phyloP scores from a whole-genome alignment of 1,140 invertebrate species.

The Leptestheria dahalacensis region DNA sequence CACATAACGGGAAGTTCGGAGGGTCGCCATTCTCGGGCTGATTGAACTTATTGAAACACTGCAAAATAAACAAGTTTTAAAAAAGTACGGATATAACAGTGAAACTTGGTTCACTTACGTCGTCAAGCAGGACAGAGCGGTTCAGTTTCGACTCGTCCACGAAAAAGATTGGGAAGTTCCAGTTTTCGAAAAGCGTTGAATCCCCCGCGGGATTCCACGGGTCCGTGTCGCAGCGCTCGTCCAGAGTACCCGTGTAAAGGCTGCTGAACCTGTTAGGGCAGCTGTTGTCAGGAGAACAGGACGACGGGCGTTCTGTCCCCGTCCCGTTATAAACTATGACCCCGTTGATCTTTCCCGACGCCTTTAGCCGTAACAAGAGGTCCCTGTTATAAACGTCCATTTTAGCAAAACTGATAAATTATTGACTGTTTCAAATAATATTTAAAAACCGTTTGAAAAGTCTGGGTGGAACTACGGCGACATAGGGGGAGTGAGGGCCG shows the following conservation, averaged over 20 bases:
- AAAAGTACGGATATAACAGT: conserved; percentile 20
- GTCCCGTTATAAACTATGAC: conserved; percentile 11
- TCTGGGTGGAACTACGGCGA: conserved; percentile 3
- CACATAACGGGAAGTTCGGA: conserved; percentile 56
- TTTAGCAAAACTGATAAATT: neutral
- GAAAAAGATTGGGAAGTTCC: conserved; percentile 37
- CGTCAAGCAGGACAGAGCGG: conserved; percentile 16
- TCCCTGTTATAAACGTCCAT: neutral
- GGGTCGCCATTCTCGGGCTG: conserved; percentile 39
- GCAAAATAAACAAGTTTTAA: conserved; percentile 26
- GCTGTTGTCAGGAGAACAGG: conserved; percentile 3
- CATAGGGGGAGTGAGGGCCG: conserved; percentile 10
- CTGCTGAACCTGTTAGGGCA: conserved; percentile 11
- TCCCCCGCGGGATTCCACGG: conserved; percentile 14
- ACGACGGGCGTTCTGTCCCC: neutral
- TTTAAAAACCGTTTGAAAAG: conserved; percentile 1
- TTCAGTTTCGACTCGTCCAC: conserved; percentile 36
- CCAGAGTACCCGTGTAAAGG: neutral
- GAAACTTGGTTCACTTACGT: conserved; percentile 17
- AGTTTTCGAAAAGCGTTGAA: conserved; percentile 10
- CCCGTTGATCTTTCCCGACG: conserved; percentile 11
- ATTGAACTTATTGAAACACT: conserved; percentile 44
- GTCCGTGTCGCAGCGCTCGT: conserved; percentile 7
- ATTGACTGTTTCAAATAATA: neutral
- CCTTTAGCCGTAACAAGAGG: conserved; percentile 4